Base-by-base conservation (phyloP, 2,797 vertebrate species). In the Luscinia megarhynchos region DNA sequence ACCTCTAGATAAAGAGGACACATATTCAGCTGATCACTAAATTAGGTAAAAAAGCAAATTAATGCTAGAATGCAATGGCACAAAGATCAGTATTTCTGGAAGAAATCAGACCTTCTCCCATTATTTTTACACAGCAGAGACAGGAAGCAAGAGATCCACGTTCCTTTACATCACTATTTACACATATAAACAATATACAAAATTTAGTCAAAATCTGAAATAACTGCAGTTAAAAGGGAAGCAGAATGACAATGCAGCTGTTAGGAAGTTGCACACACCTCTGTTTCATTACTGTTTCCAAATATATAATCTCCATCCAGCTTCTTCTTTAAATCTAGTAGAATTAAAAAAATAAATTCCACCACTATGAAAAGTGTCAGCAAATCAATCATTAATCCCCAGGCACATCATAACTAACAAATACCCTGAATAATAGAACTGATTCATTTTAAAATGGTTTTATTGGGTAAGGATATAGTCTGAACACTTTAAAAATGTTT, bases 301-400 rank as follows among this genome's bases (percentile, higher is more conserved):
- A 97, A 90, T 15, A 95, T 90, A 87, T 96, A 98, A 93, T 97
- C 96, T 55, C 97, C 98, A 96, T 98, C 98, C 92, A 97, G 87
- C 61, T 98, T 97, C 91, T 90, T 98, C 93, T 98, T 98, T 95
- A 99, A 97, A 74, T 99, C 99, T 99, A 96, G 87, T 79, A 96
- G 20, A 59, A 78, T 23, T 63, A 38, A 95, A 79, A 51, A 74
- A 90, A 63, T 8, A 34, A 80, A 38, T 45, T 32, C 48, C 12
- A 89, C 4, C 21, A 29, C 3, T 27, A 30, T 9, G 41, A 38
- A 22, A 80, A n/a, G 26, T 10, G 19, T 3, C 14, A 53, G 38
- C n/a, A 29, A 80, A 62, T 5, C 48, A 36, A 41, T 4, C 3
- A 1, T 29, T 66, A 89, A 86, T 17, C 17, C 40, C 41, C 7